phyloP scores from a whole-genome alignment of 2,113 vertebrate genomes.

The Carettochelys insculpta region DNA sequence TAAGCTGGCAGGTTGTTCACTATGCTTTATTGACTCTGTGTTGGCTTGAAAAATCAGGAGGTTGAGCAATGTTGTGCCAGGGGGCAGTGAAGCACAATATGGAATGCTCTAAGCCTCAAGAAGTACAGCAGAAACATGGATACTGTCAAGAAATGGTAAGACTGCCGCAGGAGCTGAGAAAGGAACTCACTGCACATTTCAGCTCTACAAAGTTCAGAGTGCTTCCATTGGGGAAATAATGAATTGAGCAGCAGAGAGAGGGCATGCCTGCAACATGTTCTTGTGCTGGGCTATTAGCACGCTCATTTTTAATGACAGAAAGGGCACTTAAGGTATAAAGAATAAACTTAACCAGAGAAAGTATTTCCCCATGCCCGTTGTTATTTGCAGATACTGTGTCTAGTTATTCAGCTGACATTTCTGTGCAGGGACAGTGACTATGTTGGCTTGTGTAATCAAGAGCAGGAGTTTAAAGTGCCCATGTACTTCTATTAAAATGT shows the following conservation, averaged over 20 bases:
- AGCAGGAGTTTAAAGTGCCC: background rate
- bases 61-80: conserved; percentile 36
- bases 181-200: background rate
- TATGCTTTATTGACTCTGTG: conserved; percentile 31
- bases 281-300: accelerated
- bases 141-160: background rate
- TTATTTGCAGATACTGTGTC: background rate
- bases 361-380: background rate
- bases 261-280: background rate
- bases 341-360: conserved; percentile 7
- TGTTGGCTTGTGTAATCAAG: background rate
- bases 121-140: background rate
- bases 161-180: background rate
- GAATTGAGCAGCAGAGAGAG: background rate
- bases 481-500: background rate
- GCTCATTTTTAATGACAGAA: background rate
- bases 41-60: conserved; percentile 3
- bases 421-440: background rate
- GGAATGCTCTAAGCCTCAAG: background rate
- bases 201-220: background rate
- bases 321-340: background rate
- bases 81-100: background rate
- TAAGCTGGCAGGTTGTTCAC: background rate
- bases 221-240: conserved; percentile 6
- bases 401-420: background rate